Evolutionary conservation across 1,140 invertebrate genomes (phyloP), one percentile per base, ranked within the genome.

Genomic region (Cyphomyrmex costatus): DNA sequence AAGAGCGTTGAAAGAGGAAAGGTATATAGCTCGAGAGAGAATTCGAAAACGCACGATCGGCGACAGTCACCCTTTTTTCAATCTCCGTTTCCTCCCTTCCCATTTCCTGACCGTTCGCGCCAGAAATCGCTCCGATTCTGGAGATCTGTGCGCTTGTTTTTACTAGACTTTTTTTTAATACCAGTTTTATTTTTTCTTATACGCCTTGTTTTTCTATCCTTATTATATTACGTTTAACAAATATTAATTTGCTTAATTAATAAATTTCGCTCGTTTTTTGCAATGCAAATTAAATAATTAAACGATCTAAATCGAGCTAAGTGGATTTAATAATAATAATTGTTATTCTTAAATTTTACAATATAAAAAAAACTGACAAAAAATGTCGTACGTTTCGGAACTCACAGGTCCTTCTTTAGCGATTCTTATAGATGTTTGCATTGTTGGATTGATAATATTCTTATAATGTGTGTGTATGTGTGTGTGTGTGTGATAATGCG

Each of bases 21-120:
- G 33, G 30, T 36, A 85, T 30, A 36, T 24, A 46, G 16, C 36
- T 58, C 16, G 30, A 10, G 19, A 46, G 68, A 74, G 65, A 73
- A 83, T 79, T 79, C 33, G 76, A 79, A 66, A 85, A 79, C 30
- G 51, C 51, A 30, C 73, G 53, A 82, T 82, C 53, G 60, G 24
- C 51, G 74, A 66, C 61, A 56, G 60, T 85, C 61, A 33, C 36
- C 63, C 46, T 73, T 86, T 86, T 83, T 86, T 86, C 78, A 86
- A 86, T 86, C 79, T 86, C 79, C 85, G 85, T 33, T 86, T 86
- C 60, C 33, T 56, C 58, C 24, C 33, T 86, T 84, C 21, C 63
- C 36, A 86, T 86, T 86, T 86, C 85, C 85, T 84, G 85, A 30
- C 58, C 68, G 56, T 73, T 86, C n/a, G 49, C 74, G 60, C 61